phyloP scores from a whole-genome alignment of 2,797 vertebrate species.

The Acanthornis magna region DNA sequence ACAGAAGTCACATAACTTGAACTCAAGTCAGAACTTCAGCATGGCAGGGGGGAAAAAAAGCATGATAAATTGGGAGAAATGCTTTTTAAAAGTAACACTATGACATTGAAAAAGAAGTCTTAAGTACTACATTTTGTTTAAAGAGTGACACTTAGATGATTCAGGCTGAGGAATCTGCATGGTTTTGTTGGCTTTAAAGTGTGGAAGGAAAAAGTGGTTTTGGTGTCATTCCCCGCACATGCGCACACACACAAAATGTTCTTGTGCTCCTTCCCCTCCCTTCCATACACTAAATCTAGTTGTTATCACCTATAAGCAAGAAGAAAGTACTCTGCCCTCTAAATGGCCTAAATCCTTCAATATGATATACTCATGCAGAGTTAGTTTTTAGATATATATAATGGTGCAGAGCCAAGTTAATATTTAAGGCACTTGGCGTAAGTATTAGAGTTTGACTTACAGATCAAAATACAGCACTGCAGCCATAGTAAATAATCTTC shows the following conservation, averaged over 20 bases:
- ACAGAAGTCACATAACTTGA: not conserved
- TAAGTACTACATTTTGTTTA: not conserved
- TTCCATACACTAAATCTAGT: not conserved
- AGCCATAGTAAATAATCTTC: not conserved
- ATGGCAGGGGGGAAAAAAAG: not conserved
- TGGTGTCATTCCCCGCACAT: not conserved
- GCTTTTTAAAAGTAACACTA: not conserved
- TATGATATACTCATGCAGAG: not conserved
- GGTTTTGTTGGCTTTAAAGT: not conserved
- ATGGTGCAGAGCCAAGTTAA: not conserved
- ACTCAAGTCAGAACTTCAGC: not conserved
- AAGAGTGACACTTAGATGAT: not conserved
- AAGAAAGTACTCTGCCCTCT: not conserved
- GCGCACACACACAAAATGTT: not conserved
- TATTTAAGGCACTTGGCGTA: conserved; percentile 10
- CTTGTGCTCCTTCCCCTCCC: not conserved
- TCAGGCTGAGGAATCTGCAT: not conserved
- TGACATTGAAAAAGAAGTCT: not conserved
- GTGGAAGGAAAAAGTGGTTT: not conserved
- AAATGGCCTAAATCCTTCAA: not conserved
- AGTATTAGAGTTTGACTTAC: not conserved
- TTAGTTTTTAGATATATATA: not conserved
- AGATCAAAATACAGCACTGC: not conserved
- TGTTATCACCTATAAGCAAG: not conserved
- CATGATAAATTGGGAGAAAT: not conserved